Evolutionary conservation across 2,797 vertebrate genomes (phyloP), one percentile per base, ranked within the genome.

Genomic region (Cirrhinus mrigala): DNA sequence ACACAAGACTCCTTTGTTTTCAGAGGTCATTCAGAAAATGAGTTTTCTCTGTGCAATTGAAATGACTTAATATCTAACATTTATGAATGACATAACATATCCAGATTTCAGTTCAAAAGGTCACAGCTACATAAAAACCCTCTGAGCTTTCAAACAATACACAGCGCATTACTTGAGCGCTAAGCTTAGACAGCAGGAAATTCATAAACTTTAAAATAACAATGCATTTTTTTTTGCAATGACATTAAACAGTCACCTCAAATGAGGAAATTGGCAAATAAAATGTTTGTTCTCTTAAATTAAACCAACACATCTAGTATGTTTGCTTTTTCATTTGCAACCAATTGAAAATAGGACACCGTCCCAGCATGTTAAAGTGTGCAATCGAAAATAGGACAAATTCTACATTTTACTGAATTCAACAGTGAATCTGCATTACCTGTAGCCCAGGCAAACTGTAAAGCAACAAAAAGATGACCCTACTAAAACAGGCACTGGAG

Each of bases 101-200:
- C 16, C 54, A 78, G 54, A 78, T 60, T 77, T 77, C 54, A 62
- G 40, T 62, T 64, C 40, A 79, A 46, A 27, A 64, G 16, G 58
- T 79, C n/a, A 46, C 37, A 44, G 33, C 75, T 24, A 24, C 54
- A 24, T n/a, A 60, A 78, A 24, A 60, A 60, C 52, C 40, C 27
- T 56, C 50, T 75, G 71, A 52, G 50, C 52, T 24, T 29, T 58
- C 75, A 58, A 44, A 58, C 54, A 79, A 48, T 29, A 44, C 20
- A 77, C 22, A 37, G 3, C 33, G 58, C 14, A 58, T 37, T 8
- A 58, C 73, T 40, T 16, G 12, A 6, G 33, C 3, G 6, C 18
- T 8, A 50, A 18, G 24, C 5, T 18, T 52, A 15, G 10, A 44
- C 33, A 77, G 22, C 50, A 52, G 73, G 27, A 52, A 14, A 75